Evolutionary conservation across 2,113 vertebrate species (phyloP), one percentile per base, ranked within the genome.

Genomic region (Aptenodytes forsteri): DNA sequence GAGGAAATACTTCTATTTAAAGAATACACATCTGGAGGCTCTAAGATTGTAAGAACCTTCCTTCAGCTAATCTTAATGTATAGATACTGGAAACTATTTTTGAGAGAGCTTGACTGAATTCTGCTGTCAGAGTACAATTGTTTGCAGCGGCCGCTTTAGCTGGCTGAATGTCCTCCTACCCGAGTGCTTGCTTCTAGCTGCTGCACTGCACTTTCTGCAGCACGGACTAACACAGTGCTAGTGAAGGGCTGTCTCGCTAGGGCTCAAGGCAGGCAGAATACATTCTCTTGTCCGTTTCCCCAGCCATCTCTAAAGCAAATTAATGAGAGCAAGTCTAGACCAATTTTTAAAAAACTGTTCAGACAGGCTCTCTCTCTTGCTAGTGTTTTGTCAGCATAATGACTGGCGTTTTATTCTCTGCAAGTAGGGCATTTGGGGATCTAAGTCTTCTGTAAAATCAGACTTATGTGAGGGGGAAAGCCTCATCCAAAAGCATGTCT

Each of bases 291-390:
- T 58, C 32, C 20, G 78, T 85, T 89, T 79, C 18, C 66, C 25
- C 73, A 82, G 55, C 61, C 4, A 7, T 52, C 36, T 67, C 52
- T 62, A 42, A 64, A 83, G 75, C 61, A 82, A 89, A 64, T 76
- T 92, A 95, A 87, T 49, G 44, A 89, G 54, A 95, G 40, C 62
- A 76, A 94, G 77, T 92, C 83, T 93, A 91, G 80, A 87, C 89
- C 56, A 22, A 83, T 84, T 95, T 76, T 82, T 50, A 8, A n/a
- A 40, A 61, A 70, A 40, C 77, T 83, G 77, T 65, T 93, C 89
- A 56, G 65, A 87, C 84, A 64, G 66, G 81, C 61, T 73, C 36
- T 94, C 15, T 17, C 21, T 70, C 22, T 75, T 32, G 27, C 52
- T 76, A 25, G 19, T 79, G 80, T 83, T 84, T 55, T 85, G 36